A percentile compares a stretch with the other conserved stretches of the same genome.
Evolutionary conservation across 2,113 vertebrate species (phyloP).

Genomic region (Athene noctua): DNA sequence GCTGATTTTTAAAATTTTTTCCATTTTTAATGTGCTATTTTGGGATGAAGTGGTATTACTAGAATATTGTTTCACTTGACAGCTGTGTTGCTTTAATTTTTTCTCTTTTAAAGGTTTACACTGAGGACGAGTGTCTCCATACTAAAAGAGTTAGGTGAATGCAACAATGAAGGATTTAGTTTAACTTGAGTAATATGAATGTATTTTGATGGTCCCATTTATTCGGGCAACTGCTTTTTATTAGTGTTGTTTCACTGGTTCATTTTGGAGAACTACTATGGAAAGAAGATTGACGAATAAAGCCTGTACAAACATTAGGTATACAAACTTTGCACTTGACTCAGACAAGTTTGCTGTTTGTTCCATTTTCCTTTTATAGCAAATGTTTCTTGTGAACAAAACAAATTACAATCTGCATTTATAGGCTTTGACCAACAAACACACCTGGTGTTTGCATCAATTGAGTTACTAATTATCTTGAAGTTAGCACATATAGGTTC

Average conservation of each 20-base stretch:
- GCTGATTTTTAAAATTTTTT: not conserved
- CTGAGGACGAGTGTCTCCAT: not conserved
- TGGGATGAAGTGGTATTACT: not conserved
- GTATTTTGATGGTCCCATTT: not conserved
- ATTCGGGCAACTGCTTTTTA: conserved; percentile 1
- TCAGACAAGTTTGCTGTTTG: not conserved
- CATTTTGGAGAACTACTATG: not conserved
- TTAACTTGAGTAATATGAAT: not conserved
- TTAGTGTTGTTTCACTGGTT: not conserved
- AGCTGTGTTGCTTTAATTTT: not conserved
- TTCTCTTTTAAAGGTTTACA: not conserved
- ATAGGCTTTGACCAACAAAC: not conserved
- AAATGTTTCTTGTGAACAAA: not conserved
- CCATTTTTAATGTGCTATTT: not conserved
- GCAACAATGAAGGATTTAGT: not conserved
- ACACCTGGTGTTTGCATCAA: not conserved
- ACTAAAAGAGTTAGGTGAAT: not conserved
- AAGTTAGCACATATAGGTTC: not conserved
- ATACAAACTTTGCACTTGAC: not conserved
- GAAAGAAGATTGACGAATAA: not conserved
- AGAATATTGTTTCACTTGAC: not conserved
- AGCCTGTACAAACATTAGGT: not conserved
- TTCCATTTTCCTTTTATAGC: not conserved
- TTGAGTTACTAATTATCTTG: not conserved
- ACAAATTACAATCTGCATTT: not conserved